Conservation (phyloP, 2,113 vertebrate genomes). For the Eurypyga helias region DNA sequence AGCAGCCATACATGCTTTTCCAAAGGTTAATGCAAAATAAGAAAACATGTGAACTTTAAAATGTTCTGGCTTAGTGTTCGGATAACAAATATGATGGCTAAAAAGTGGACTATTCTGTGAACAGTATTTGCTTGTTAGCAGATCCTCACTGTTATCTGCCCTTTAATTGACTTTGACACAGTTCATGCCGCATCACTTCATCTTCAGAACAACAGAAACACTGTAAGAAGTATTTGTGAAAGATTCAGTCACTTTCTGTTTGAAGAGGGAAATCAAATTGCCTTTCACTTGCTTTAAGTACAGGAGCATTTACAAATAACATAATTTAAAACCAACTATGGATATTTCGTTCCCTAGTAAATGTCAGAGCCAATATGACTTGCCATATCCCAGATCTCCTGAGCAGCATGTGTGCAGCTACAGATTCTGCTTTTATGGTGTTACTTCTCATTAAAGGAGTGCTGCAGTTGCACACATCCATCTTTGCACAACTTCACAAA, state of each 20-base stretch:
- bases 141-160: not conserved
- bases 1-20: not conserved
- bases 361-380: slow-evolving; percentile 50
- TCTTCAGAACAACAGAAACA: not conserved
- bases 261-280: slow-evolving; percentile 23
- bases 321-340: slow-evolving; percentile 27
- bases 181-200: not conserved
- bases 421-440: slow-evolving; percentile 19
- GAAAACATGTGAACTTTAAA: not conserved
- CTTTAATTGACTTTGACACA: not conserved
- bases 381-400: slow-evolving; percentile 15
- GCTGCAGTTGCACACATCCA: not conserved
- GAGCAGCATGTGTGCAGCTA: slow-evolving; percentile 11
- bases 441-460: not conserved
- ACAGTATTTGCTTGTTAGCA: not conserved
- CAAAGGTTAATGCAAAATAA: not conserved
- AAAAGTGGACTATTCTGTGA: not conserved
- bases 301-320: not conserved
- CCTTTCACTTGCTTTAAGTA: slow-evolving; percentile 25
- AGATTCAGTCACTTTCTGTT: not conserved
- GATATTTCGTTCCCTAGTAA: slow-evolving; percentile 43
- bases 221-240: not conserved
- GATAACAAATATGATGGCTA: not conserved
- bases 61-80: not conserved
- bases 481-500: not conserved